Conservation (phyloP, 2,888 invertebrate species). For the Drosophila ezoana region DNA sequence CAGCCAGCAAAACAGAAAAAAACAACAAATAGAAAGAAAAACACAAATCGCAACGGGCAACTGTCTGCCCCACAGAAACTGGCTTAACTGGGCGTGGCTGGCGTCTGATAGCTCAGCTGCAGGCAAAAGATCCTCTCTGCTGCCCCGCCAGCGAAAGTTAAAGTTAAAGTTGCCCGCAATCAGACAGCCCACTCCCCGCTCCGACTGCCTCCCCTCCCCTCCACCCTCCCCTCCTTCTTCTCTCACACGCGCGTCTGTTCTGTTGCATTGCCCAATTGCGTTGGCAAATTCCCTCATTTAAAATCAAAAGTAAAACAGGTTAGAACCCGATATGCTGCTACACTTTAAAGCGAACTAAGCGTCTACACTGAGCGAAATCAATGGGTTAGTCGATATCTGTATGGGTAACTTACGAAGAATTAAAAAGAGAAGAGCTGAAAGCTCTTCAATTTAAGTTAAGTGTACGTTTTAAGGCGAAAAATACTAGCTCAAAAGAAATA, state of each 20-base stretch:
- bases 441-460: no score
- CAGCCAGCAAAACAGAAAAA: conserved; percentile 5
- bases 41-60: conserved; percentile 18
- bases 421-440: no score
- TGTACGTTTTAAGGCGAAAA: no score
- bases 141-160: conserved; percentile 57
- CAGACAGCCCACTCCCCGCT: not conserved
- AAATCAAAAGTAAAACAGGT: conserved; percentile 58
- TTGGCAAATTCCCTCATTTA: conserved; percentile 22
- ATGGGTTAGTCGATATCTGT: not conserved
- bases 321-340: conserved; percentile 37
- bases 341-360: not conserved
- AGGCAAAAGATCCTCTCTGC: conserved; percentile 41
- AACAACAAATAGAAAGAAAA: conserved; percentile 4
- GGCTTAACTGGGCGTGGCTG: conserved; percentile 75
- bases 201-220: not conserved
- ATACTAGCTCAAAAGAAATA: no score
- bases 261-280: conserved; percentile 27
- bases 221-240: no score
- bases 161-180: conserved; percentile 34
- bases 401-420: not conserved
- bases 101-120: conserved; percentile 57
- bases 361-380: conserved; percentile 2
- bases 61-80: conserved; percentile 50
- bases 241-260: conserved; percentile 8